These are phyloP conservation scores for Calliopum simillimum DNA, from an alignment of 2,888 invertebrate species.

Conservation along the genomic window DNA sequence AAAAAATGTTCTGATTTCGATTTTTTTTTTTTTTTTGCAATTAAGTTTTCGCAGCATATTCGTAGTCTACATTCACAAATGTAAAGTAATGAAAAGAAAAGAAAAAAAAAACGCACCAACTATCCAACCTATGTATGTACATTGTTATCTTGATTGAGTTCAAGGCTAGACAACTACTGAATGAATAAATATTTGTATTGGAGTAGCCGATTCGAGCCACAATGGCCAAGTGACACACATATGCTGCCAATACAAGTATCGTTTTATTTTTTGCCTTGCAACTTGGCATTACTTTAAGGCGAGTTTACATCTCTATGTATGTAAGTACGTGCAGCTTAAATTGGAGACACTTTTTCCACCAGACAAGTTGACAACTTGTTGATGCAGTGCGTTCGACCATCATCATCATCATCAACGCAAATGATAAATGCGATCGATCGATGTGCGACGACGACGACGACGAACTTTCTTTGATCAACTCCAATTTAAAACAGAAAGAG, in stretches of 20 bases:
- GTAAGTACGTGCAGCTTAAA: not conserved
- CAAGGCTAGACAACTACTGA: constrained; percentile 36
- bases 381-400: constrained; percentile 5
- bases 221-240: constrained; percentile 24
- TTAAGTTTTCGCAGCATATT: not conserved
- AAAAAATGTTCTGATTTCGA: constrained; percentile 57
- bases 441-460: not conserved
- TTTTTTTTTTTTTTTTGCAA: constrained; percentile 45
- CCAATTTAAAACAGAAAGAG: not conserved
- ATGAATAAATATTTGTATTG: not conserved
- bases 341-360: constrained; percentile 19
- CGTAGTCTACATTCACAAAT: too few species aligned
- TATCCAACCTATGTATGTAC: constrained; percentile 5
- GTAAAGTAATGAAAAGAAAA: too few species aligned
- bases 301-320: not conserved
- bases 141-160: constrained; percentile 27
- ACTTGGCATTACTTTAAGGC: constrained; percentile 8
- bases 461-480: constrained; percentile 2
- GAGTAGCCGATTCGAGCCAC: not conserved
- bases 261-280: constrained; percentile 11
- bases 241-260: not conserved
- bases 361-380: constrained; percentile 14
- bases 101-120: not conserved
- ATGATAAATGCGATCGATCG: too few species aligned
- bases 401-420: not conserved